Conservation (phyloP, 1,140 invertebrate species). For the Coelopa frigida region DNA sequence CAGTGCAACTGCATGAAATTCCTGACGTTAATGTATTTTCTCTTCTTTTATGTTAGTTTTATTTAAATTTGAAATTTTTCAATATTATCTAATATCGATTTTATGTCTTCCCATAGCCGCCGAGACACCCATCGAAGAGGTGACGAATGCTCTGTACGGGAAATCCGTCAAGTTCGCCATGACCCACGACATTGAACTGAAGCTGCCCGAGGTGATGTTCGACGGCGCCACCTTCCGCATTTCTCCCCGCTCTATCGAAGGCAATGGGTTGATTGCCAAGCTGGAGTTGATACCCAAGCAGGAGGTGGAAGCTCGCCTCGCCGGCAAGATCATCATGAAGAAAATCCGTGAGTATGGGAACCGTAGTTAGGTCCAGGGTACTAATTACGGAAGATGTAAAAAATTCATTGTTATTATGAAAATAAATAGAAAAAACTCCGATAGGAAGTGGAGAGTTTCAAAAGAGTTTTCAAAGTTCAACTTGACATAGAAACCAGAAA, state of each 20-base stretch:
- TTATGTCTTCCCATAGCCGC: conserved; percentile 11
- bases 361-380: too few relatives aligned
- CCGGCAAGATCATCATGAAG: conserved; percentile 61
- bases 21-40: too few relatives aligned
- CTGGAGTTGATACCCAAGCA: conserved; percentile 56
- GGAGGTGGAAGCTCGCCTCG: conserved; percentile 37
- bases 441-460: too few relatives aligned
- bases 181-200: conserved; percentile 64
- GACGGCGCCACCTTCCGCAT: conserved; percentile 62
- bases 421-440: too few relatives aligned
- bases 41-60: too few relatives aligned
- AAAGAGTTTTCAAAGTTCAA: too few relatives aligned
- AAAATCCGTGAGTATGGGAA: conserved; percentile 69
- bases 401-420: too few relatives aligned
- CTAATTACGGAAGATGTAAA: too few relatives aligned
- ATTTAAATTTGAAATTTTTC: too few relatives aligned
- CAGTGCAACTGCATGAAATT: too few relatives aligned
- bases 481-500: too few relatives aligned
- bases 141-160: conserved; percentile 59
- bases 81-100: too few relatives aligned
- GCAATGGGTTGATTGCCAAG: conserved; percentile 62
- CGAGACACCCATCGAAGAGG: conserved; percentile 58
- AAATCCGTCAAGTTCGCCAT: conserved; percentile 65
- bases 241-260: conserved; percentile 62
- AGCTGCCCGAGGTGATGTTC: conserved; percentile 62